Percentiles rank a stretch among this genome's conserved stretches.
These are phyloP conservation scores for Cyclopterus lumpus DNA, from an alignment of 2,797 vertebrate genomes.

Conservation along the genomic window DNA sequence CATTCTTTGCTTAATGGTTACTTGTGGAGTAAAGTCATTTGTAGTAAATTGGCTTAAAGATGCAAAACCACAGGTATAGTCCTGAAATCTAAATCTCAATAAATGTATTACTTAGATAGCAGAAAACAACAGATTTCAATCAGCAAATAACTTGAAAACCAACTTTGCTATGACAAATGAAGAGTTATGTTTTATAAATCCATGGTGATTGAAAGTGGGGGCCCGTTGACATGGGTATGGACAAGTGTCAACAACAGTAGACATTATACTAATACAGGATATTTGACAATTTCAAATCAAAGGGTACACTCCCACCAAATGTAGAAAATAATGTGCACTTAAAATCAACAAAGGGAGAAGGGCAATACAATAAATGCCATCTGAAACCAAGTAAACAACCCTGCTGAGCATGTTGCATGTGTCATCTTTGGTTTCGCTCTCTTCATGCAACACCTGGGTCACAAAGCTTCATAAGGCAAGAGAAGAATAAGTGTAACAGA, in stretches of 20 bases:
- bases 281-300: background rate
- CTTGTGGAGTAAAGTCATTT: background rate
- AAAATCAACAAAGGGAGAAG: background rate
- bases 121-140: background rate
- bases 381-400: background rate
- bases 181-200: background rate
- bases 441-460: conserved; percentile 44
- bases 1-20: background rate
- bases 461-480: conserved; percentile 19
- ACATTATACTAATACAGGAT: background rate
- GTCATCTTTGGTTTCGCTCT: conserved; percentile 4
- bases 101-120: background rate
- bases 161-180: background rate
- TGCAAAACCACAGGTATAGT: background rate
- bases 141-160: background rate
- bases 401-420: conserved; percentile 8
- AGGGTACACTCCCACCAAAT: background rate
- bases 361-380: background rate
- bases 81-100: background rate
- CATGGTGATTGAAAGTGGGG: too few relatives aligned
- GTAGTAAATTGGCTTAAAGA: background rate
- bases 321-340: background rate
- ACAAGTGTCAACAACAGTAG: background rate
- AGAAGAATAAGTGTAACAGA: conserved; percentile 36
- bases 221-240: background rate